Evolutionary conservation across 2,113 vertebrate species (phyloP).

Genomic region (Daboia siamensis): DNA sequence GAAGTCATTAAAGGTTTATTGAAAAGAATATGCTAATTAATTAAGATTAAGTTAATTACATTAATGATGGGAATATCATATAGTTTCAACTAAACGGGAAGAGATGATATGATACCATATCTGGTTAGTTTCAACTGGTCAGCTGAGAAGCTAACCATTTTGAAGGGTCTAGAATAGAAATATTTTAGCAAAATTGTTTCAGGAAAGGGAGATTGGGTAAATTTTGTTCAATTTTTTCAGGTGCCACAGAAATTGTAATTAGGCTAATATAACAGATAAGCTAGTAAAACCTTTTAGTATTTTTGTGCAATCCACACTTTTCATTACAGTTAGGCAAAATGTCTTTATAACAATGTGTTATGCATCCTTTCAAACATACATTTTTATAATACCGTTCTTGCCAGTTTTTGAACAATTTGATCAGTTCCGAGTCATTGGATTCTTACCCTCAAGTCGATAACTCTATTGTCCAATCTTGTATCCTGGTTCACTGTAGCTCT

Average conservation of each 20-base stretch:
- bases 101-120: not conserved
- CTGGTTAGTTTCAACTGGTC: not conserved
- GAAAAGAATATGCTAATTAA: not conserved
- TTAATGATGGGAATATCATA: not conserved
- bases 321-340: not conserved
- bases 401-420: not conserved
- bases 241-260: not conserved
- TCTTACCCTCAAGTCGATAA: conserved; percentile 96
- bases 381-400: not conserved
- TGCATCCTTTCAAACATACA: not conserved
- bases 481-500: conserved; percentile 99
- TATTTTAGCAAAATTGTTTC: not conserved
- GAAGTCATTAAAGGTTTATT: not conserved
- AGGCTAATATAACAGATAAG: not conserved
- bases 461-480: conserved; percentile 96
- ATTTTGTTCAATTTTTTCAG: not conserved
- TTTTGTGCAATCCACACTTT: not conserved
- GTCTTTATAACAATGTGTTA: not conserved
- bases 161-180: not conserved
- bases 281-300: not conserved
- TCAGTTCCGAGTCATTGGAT: conserved; percentile 13
- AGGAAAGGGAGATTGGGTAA: not conserved
- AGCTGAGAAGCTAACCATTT: not conserved
- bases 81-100: not conserved
- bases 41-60: not conserved